Evolutionary conservation across 2,888 invertebrate genomes (phyloP), one percentile per base, ranked within the genome.

Genomic region (Colletes collaris): DNA sequence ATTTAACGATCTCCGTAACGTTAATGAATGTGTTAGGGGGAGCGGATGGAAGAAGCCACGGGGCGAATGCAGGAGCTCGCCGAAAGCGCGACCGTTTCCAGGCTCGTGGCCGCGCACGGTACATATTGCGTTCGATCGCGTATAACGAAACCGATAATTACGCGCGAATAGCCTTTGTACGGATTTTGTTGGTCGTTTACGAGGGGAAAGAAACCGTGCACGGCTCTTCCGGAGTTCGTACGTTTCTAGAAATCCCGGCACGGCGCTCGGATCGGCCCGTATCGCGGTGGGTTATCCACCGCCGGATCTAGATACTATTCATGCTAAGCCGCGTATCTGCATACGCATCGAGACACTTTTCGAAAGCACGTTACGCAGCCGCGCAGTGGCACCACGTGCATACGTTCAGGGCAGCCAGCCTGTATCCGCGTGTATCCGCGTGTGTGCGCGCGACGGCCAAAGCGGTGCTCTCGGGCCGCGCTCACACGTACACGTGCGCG

Each of bases 311-410:
- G 80, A 83, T 83, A 83, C 83, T 83, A 83, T 83, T 83, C 83
- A 83, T 83, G 80, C 83, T 80, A 80, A 76, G 66, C 64, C 75
- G 83, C 74, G 27, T 83, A 83, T 83, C 83, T 83, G 83, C 83
- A 83, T 83, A 83, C 83, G 83, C 83, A 83, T 83, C 83, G 83
- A 70, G 83, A 83, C 79, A 83, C 83, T 83, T 83, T 82, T 79
- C 82, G 79, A 82, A 68, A 70, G 83, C 79, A 79, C 76, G 75
- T 82, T 82, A 79, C 79, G 80, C 76, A 79, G 82, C 78, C 50
- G 55, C 37, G 63, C 82, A 53, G 65, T 74, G 81, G 72, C 71
- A 81, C 72, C 79, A 76, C 82, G 82, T 82, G 74, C 77, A 77
- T 55, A 52, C 68, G 58, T 27, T 27, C 52, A 40, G 64, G 44